Percentiles rank a stretch among this genome's conserved stretches.
These are phyloP conservation scores for Muschampia plurimacula DNA, from an alignment of 2,888 invertebrate species.

Conservation along the genomic window DNA sequence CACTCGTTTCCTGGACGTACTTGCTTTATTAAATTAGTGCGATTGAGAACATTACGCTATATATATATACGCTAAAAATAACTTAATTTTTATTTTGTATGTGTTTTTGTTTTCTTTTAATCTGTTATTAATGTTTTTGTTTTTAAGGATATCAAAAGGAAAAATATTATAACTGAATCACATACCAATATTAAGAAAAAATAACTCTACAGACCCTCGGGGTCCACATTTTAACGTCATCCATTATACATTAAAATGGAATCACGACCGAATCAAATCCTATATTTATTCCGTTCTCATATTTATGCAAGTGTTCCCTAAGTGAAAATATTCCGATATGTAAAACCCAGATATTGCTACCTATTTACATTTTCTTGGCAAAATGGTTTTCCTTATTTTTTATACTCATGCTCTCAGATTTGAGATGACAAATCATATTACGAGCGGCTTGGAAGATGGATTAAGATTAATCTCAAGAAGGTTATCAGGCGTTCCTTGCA, in stretches of 20 bases:
- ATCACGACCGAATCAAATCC: constrained; percentile 29
- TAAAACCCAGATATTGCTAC: constrained; percentile 34
- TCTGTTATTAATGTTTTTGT: too few relatives aligned
- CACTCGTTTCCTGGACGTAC: too few relatives aligned
- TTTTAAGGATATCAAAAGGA: too few relatives aligned
- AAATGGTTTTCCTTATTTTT: constrained; percentile 40
- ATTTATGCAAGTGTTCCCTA: constrained; percentile 31
- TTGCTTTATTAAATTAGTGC: too few relatives aligned
- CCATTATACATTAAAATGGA: constrained; percentile 34
- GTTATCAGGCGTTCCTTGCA: background rate
- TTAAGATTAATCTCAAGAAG: background rate
- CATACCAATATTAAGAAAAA: background rate
- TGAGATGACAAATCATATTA: constrained; percentile 10
- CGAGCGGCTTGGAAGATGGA: background rate
- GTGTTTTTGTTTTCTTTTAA: too few relatives aligned
- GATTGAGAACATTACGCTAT: too few relatives aligned
- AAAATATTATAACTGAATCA: constrained; percentile 2
- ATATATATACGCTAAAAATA: too few relatives aligned
- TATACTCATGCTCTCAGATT: constrained; percentile 13
- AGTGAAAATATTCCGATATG: constrained; percentile 34
- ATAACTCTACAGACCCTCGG: background rate
- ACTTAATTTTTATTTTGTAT: too few relatives aligned
- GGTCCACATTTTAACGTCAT: constrained; percentile 20
- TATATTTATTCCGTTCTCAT: constrained; percentile 28
- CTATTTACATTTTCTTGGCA: constrained; percentile 39